A percentile compares a stretch with the other conserved stretches of the same genome.
Conservation (phyloP, 2,797 vertebrate genomes). For the Channallabes apus region DNA sequence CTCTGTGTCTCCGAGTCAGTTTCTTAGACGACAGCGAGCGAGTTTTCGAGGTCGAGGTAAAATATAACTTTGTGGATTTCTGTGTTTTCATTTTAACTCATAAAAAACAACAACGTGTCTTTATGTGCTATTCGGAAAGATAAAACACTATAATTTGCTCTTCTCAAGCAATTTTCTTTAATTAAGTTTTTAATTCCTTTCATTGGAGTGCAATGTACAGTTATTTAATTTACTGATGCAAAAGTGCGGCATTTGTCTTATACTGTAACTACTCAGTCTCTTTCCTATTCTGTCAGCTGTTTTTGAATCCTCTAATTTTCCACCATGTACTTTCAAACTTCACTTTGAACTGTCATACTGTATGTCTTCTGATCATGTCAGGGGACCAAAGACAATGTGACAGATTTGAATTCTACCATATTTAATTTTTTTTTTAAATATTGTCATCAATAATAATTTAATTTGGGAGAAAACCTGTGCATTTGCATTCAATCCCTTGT, state of each 20-base stretch:
- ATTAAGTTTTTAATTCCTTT: background rate
- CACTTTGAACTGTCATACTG: background rate
- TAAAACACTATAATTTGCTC: background rate
- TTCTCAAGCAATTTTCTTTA: background rate
- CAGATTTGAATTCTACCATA: background rate
- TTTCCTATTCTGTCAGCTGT: background rate
- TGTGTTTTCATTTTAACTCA: background rate
- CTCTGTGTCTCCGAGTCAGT: constrained; percentile 71
- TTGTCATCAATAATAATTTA: background rate
- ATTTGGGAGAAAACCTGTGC: background rate
- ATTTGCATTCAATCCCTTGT: background rate
- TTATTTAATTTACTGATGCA: background rate
- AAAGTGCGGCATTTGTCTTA: background rate
- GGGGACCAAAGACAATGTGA: background rate
- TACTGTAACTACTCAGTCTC: background rate
- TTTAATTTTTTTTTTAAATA: background rate
- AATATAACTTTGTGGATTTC: background rate
- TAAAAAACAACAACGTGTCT: too few relatives aligned
- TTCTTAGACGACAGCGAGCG: constrained; percentile 78
- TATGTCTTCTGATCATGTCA: background rate
- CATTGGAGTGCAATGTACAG: background rate
- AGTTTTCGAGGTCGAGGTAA: constrained; percentile 78
- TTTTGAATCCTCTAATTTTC: background rate
- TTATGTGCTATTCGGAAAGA: background rate
- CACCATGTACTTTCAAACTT: background rate